Evolutionary conservation across 2,797 vertebrate genomes (phyloP).

Genomic region (Sternotherus odoratus): DNA sequence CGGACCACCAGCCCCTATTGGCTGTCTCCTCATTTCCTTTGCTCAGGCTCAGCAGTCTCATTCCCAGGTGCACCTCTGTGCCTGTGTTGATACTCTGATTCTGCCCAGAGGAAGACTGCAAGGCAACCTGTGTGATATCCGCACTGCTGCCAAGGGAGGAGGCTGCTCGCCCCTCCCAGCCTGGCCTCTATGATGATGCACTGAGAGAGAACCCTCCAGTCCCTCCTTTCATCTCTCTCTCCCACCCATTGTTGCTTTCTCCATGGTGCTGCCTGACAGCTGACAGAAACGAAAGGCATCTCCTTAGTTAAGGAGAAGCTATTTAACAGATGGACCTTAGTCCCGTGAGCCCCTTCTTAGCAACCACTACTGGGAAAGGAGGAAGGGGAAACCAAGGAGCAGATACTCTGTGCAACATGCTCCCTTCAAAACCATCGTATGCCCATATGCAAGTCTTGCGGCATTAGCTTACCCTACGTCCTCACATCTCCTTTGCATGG

Average conservation of each 20-base stretch:
- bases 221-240: background rate
- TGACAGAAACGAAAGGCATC: background rate
- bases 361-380: background rate
- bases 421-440: background rate
- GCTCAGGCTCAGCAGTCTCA: background rate
- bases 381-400: background rate
- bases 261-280: background rate
- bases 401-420: accelerated
- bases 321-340: background rate
- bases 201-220: background rate
- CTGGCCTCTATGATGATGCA: background rate
- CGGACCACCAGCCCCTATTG: background rate
- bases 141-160: background rate
- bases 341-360: constrained; percentile 28
- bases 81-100: background rate
- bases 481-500: accelerated
- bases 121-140: background rate
- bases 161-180: background rate
- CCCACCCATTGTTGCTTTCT: background rate
- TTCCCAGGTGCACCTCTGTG: background rate
- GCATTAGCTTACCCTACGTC: background rate
- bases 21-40: background rate
- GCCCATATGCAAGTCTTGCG: background rate
- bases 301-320: background rate
- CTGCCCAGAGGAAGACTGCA: background rate